Percentiles rank a stretch among this genome's conserved stretches.
Evolutionary conservation across 2,113 vertebrate genomes (phyloP).

Genomic region (Rhodinocichla rosea): DNA sequence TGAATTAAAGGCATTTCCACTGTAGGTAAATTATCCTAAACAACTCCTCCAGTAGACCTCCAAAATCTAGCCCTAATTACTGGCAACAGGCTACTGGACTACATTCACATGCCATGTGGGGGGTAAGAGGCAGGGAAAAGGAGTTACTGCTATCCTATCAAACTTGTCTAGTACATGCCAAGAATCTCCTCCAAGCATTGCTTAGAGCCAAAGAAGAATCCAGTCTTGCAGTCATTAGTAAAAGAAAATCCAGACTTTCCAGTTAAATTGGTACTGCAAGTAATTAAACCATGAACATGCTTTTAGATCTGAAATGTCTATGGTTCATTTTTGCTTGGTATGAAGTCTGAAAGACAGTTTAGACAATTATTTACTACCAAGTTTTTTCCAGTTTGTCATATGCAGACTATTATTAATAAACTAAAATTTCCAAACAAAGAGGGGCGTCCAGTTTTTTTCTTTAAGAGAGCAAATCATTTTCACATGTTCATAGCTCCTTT

Average conservation of each 20-base stretch:
- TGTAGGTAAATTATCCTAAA: not conserved
- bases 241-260: not conserved
- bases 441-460: not conserved
- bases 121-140: not conserved
- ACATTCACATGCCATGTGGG: accelerated
- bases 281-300: not conserved
- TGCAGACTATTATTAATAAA: not conserved
- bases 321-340: not conserved
- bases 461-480: not conserved
- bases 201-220: not conserved
- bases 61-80: not conserved
- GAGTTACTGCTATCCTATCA: not conserved
- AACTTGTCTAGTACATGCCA: not conserved
- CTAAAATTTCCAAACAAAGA: not conserved
- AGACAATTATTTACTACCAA: not conserved
- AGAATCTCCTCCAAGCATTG: not conserved
- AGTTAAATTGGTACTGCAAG: not conserved
- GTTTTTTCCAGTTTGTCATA: not conserved
- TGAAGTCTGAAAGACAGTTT: not conserved
- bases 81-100: not conserved
- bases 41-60: not conserved
- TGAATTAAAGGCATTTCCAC: not conserved
- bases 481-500: not conserved
- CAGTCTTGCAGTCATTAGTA: not conserved
- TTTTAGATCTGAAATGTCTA: not conserved